Evolutionary conservation across 2,797 vertebrate species (phyloP), one percentile per base, ranked within the genome.

Genomic region (Falco novaeseelandiae): DNA sequence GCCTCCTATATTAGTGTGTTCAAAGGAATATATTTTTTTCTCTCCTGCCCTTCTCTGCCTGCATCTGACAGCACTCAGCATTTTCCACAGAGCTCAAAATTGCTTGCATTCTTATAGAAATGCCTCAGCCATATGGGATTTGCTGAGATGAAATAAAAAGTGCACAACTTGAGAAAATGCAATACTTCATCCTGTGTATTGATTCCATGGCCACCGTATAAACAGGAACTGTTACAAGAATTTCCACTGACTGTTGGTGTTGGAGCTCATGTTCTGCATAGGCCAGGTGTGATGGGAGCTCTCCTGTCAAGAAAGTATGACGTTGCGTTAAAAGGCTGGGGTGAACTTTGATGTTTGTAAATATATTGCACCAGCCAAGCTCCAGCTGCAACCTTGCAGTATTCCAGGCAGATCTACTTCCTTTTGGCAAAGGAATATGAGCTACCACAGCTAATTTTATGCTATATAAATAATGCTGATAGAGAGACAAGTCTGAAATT

Each of bases 111-210:
- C 96, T 93, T 95, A 95, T 34, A 96, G 89, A 97, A 95, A 94
- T 4, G 29, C 87, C 96, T 97, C 90, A 91, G 95, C 52, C 16
- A 0, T 79, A 69, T 84, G 79, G 70, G 93, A 87, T 96, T 96
- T 95, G 86, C 87, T 92, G 94, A 97, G 83, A 94, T 63, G 69
- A 94, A 97, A 92, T 88, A 95, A 96, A 97, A 97, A 96, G 67
- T 92, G 79, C 79, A 76, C 1, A 7, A 72, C 84, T 94, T 79
- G 65, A 87, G 84, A 96, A 97, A 92, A 94, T 22, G 57, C 82
- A 87, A 49, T 42, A 79, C n/a, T 93, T 90, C 34, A 87, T 93
- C 84, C 58, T 79, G 79, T 4, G 6, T 89, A 52, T 95, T 90
- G 84, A 93, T 92, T 95, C 61, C 25, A 14, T 26, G 65, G 72